phyloP scores from a whole-genome alignment of 1,140 invertebrate species.

The Cydia splendana region DNA sequence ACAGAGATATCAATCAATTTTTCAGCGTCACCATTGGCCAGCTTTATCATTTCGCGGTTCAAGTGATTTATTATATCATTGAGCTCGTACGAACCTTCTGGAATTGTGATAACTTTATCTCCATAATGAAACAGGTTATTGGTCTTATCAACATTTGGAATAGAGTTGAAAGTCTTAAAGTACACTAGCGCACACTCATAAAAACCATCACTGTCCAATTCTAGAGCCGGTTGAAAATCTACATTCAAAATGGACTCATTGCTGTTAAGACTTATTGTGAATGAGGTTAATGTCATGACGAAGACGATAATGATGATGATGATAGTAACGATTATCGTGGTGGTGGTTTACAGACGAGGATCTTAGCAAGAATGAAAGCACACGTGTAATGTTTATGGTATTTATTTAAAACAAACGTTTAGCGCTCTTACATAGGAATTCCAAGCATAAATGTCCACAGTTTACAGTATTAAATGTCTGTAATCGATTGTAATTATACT shows the following conservation, averaged over 20 bases:
- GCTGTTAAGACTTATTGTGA: not conserved
- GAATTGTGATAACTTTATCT: not conserved
- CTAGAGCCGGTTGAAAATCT: not conserved
- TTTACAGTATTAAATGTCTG: not conserved
- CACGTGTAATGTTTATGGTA: not conserved
- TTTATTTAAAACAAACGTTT: not conserved
- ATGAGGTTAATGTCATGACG: no score
- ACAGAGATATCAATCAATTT: not conserved
- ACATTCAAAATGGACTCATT: not conserved
- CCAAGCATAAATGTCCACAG: not conserved
- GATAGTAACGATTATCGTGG: no score
- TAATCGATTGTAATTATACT: constrained; percentile 21
- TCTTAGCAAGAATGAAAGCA: not conserved
- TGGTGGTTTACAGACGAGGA: no score
- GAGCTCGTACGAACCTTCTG: not conserved
- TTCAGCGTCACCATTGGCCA: no score
- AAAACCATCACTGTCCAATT: not conserved
- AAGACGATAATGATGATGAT: no score
- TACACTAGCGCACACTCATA: constrained; percentile 12
- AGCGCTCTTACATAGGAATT: no score
- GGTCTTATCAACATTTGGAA: constrained; percentile 15
- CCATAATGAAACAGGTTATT: constrained; percentile 21
- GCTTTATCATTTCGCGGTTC: not conserved
- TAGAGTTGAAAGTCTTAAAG: constrained; percentile 18
- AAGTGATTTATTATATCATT: not conserved